Evolutionary conservation across 2,797 vertebrate species (phyloP), one percentile per base, ranked within the genome.

Genomic region (Macropodus opercularis): DNA sequence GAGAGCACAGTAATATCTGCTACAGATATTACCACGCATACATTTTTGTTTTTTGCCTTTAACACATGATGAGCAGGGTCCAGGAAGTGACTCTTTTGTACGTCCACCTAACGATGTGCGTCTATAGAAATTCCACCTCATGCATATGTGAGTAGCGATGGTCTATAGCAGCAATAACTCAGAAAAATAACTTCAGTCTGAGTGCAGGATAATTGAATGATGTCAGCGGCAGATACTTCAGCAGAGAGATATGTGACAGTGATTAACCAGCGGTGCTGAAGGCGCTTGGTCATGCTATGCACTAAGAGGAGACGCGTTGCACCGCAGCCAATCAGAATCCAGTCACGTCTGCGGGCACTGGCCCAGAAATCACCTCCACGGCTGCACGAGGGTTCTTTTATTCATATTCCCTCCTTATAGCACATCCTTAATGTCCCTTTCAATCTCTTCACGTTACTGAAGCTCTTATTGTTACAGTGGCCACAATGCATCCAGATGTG

Each of bases 361-460:
- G 47, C 54, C 70, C 69, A 57, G 47, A 55, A 59, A 55, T 71
- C 76, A 76, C 81, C 76, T 86, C 59, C 14, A 17, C 1, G 1
- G 17, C 19, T 36, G 22, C 38, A 49, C 61, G 40, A 65, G 35
- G 6, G 44, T 48, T 52, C 56, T 66, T 55, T 23, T 18, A 40
- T 74, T 56, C 54, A 56, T 57, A 50, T 58, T 50, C 54, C 34
- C 36, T 70, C 66, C 49, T 63, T 50, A 68, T 51, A 49, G 64
- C 52, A 3, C 64, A 69, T 78, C 73, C 73, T 68, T 59, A 56
- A 58, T 68, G 72, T 84, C 79, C 23, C 17, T 12, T 78, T 75
- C 71, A 43, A 67, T 85, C 35, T 1, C 68, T 60, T 88, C 72
- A 78, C 53, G 51, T 77, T 69, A 69, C 36, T 44, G 48, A 18